Conservation (phyloP, 2,113 vertebrate species). For the Eulemur macaco region DNA sequence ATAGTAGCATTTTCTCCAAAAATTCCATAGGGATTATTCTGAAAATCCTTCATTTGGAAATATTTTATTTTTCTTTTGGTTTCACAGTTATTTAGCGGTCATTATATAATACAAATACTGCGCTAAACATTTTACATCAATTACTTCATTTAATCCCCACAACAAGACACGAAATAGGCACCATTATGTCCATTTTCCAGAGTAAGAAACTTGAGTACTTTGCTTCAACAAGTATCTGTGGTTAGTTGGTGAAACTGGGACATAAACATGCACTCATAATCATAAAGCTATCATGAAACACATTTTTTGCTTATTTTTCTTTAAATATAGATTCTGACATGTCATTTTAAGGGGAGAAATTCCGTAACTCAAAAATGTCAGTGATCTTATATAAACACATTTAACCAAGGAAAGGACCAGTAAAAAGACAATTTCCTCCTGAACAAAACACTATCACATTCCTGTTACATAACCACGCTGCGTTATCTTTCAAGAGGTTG, state of each 20-base stretch:
- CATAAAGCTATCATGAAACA: background rate
- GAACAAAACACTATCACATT: constrained; percentile 11
- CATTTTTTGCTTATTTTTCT: background rate
- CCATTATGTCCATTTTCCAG: background rate
- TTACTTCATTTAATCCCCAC: background rate
- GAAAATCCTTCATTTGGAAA: background rate
- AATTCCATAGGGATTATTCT: background rate
- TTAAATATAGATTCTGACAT: constrained; percentile 22
- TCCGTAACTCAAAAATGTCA: constrained; percentile 8
- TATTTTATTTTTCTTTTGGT: background rate
- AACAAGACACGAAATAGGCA: background rate
- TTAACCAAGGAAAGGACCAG: background rate
- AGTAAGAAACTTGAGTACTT: background rate
- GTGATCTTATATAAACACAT: background rate
- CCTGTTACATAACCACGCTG: background rate
- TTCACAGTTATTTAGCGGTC: background rate
- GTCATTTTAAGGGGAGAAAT: background rate
- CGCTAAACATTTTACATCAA: background rate
- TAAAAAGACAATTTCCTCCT: background rate
- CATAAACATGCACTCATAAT: background rate
- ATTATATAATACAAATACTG: background rate
- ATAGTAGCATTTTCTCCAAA: background rate
- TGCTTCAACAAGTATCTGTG: background rate
- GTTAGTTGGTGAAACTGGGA: background rate
- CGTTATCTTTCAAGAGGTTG: background rate